phyloP scores from a whole-genome alignment of 2,888 invertebrate genomes.

The Camptogramma bilineatum region DNA sequence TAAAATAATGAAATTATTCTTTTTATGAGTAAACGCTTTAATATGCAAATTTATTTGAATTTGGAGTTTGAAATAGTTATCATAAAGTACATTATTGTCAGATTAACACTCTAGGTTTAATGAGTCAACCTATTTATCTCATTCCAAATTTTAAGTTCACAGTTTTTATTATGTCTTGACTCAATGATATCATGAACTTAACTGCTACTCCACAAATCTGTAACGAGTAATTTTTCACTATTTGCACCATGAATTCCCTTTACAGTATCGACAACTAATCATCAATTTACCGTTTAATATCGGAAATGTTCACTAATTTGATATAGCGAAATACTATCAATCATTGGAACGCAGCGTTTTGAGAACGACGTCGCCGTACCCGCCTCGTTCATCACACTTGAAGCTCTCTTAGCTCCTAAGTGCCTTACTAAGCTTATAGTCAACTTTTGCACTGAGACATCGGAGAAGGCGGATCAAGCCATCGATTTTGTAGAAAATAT shows the following conservation, averaged over 20 bases:
- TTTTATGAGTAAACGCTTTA: no score
- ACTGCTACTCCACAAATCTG: neutral
- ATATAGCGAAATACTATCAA: constrained; percentile 73
- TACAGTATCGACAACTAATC: constrained; percentile 16
- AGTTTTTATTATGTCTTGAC: no score
- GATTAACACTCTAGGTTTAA: no score
- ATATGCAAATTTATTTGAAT: no score
- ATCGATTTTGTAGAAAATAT: constrained; percentile 24
- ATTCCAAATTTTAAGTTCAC: no score
- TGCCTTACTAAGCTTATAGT: constrained; percentile 58
- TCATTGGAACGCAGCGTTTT: constrained; percentile 70
- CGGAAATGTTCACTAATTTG: constrained; percentile 60
- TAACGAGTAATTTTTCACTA: constrained; percentile 5
- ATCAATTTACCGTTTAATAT: constrained; percentile 39
- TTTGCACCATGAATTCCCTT: constrained; percentile 13
- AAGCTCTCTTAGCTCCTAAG: constrained; percentile 69
- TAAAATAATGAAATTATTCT: no score
- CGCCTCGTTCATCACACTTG: constrained; percentile 81
- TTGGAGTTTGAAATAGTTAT: no score
- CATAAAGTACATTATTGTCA: no score
- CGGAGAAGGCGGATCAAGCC: constrained; percentile 20
- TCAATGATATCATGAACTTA: neutral
- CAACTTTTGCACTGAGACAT: constrained; percentile 38
- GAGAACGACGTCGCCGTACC: constrained; percentile 59
- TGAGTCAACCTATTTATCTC: no score